Base-by-base conservation (phyloP, 2,797 vertebrate species). In the Mionectes olivaceus region DNA sequence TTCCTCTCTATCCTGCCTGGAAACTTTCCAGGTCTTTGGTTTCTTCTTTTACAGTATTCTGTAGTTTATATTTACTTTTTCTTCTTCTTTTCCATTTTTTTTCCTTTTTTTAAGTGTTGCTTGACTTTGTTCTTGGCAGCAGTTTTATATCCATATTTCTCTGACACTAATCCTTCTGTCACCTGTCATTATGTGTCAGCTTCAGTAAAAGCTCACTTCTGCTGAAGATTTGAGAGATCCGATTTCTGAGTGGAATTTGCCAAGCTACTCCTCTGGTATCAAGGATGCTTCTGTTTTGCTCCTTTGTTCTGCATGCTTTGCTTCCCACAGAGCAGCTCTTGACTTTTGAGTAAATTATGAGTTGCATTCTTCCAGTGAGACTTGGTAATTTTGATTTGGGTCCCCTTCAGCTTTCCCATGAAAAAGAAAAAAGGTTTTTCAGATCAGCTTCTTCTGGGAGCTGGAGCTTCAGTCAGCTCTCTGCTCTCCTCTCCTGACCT, bases 401-500 rank as follows among this genome's bases (percentile, higher is more conserved):
- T 80, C 32, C 33, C 19, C 28, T 78, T 77, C 63, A 52, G 30
- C 25, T 85, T n/a, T n/a, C 21, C 44, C 1, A 1, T 76, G 44
- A 83, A 64, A 55, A 70, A 79, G 9, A 16, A 65, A 33, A 43
- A 93, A 47, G 30, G 3, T 23, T 81, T 90, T 84, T 63, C 47
- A 33, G 19, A 39, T 79, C 37, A 80, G 30, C 33, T 69, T 32
- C 43, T 39, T 57, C 25, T 59, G 60, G 24, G 65, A 85, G 78
- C 41, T 56, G 60, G 32, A 87, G 24, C 46, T 91, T 86, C 57
- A 46, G 49, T 67, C 7, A 5, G 17, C 33, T 78, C 19, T 92
- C 37, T 92, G 33, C 81, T 91, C 50, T 56, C 33, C 35, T 93
- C 44, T 68, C 19, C 56, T 90, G 91, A 84, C 93, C 95, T 90